phyloP scores from a whole-genome alignment of 2,797 vertebrate genomes.

The Micropoecilia bifurca region DNA sequence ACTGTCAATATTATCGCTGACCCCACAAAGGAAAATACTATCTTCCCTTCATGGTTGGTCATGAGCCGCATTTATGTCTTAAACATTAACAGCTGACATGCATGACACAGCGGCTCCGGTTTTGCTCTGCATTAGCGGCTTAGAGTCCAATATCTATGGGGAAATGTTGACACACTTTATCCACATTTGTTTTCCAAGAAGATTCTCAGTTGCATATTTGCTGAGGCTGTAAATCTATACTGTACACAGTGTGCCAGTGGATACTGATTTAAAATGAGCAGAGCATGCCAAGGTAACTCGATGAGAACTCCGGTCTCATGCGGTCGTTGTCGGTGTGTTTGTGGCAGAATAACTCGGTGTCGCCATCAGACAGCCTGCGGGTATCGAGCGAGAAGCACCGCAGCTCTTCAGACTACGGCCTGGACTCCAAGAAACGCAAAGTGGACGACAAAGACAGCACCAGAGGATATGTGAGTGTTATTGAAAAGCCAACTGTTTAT shows the following conservation, averaged over 20 bases:
- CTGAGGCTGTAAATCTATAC: neutral
- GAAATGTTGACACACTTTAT: neutral
- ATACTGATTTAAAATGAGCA: neutral
- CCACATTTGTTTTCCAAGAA: neutral
- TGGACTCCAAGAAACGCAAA: constrained; percentile 95
- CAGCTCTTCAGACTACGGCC: constrained; percentile 88
- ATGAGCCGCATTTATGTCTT: constrained; percentile 22
- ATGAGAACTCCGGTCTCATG: constrained; percentile 35
- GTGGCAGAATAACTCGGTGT: constrained; percentile 93
- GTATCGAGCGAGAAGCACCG: constrained; percentile 92
- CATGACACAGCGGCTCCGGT: neutral
- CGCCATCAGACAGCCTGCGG: constrained; percentile 92
- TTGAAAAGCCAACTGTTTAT: neutral
- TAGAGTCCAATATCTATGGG: neutral
- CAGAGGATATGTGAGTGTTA: constrained; percentile 91
- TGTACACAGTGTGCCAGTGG: neutral
- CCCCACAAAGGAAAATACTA: constrained; percentile 38
- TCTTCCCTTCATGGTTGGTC: constrained; percentile 32
- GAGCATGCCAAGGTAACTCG: neutral
- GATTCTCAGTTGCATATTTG: neutral
- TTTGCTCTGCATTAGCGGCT: neutral
- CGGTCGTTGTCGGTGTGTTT: constrained; percentile 34
- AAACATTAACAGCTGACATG: constrained; percentile 15
- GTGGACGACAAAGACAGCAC: constrained; percentile 95
- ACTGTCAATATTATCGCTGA: constrained; percentile 61